Percentiles rank a stretch among this genome's conserved stretches.
Evolutionary conservation across 1,140 invertebrate genomes (phyloP).

Genomic region (Nilaparvata lugens): DNA sequence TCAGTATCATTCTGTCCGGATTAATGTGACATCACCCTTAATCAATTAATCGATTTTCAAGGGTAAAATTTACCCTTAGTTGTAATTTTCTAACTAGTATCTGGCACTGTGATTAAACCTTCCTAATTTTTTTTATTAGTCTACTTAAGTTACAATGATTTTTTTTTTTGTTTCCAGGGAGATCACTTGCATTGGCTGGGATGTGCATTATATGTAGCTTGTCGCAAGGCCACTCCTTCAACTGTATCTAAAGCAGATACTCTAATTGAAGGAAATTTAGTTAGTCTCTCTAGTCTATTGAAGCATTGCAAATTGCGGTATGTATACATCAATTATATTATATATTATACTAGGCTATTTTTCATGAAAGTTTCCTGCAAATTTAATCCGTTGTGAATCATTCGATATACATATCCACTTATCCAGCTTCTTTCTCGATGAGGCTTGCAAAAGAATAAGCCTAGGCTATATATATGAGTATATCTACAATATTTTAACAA

Average conservation of each 20-base stretch:
- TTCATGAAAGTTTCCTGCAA: too few relatives aligned
- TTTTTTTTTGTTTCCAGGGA: conserved; percentile 52
- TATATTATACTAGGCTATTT: too few relatives aligned
- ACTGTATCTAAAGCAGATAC: conserved; percentile 58
- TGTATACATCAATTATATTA: conserved; percentile 23
- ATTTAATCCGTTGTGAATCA: too few relatives aligned
- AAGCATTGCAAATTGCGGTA: conserved; percentile 82
- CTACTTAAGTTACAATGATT: conserved; percentile 7
- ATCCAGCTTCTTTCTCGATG: too few relatives aligned
- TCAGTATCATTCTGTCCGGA: background rate
- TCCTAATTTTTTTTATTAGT: background rate
- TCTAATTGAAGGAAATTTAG: conserved; percentile 80
- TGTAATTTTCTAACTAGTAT: background rate
- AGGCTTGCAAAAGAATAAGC: too few relatives aligned
- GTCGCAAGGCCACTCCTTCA: conserved; percentile 67
- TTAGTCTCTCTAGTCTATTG: conserved; percentile 81
- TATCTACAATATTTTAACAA: too few relatives aligned
- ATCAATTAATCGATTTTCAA: too few relatives aligned
- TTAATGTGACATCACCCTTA: background rate
- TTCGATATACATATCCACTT: too few relatives aligned
- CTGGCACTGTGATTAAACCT: background rate
- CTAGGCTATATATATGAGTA: too few relatives aligned
- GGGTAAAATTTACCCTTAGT: background rate
- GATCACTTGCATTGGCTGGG: conserved; percentile 89
- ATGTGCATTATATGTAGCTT: conserved; percentile 88